phyloP scores from a whole-genome alignment of 1,140 invertebrate genomes.

The Ctenoplectra terminalis region DNA sequence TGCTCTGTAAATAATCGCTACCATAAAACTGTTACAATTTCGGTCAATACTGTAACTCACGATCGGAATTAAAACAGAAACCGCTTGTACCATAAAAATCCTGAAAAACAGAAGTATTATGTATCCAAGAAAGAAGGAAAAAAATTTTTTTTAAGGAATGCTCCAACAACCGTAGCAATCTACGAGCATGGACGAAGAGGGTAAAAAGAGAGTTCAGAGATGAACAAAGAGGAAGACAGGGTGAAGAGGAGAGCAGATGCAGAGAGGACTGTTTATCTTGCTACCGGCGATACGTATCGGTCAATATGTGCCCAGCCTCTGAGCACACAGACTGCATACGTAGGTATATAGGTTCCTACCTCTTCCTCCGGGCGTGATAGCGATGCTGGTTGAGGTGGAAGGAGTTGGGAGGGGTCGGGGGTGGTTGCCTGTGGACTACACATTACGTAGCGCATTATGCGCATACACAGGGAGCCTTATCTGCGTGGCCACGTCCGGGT shows the following conservation, averaged over 20 bases:
- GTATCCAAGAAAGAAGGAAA: not conserved
- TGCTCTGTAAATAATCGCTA: no score
- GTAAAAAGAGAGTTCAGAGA: constrained; percentile 55
- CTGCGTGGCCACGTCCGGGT: constrained; percentile 72
- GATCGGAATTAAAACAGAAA: no score
- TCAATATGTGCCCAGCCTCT: constrained; percentile 80
- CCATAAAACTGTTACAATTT: no score
- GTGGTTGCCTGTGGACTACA: constrained; percentile 66
- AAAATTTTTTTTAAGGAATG: no score
- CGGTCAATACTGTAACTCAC: no score
- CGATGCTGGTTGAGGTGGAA: constrained; percentile 10
- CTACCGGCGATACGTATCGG: constrained; percentile 78
- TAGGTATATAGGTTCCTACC: constrained; percentile 68
- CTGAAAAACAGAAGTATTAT: not conserved
- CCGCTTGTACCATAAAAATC: no score
- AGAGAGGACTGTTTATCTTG: constrained; percentile 77
- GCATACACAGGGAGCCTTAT: constrained; percentile 74
- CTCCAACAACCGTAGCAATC: not conserved
- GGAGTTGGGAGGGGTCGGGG: constrained; percentile 27
- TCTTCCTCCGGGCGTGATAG: constrained; percentile 67
- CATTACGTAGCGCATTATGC: constrained; percentile 73
- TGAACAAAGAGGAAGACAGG: constrained; percentile 23
- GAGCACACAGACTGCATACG: constrained; percentile 75
- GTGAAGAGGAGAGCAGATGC: constrained; percentile 41
- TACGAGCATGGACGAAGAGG: not conserved